Percentiles rank a stretch among this genome's conserved stretches.
Evolutionary conservation across 2,888 invertebrate genomes (phyloP).

Genomic region (Brenthis hecate): DNA sequence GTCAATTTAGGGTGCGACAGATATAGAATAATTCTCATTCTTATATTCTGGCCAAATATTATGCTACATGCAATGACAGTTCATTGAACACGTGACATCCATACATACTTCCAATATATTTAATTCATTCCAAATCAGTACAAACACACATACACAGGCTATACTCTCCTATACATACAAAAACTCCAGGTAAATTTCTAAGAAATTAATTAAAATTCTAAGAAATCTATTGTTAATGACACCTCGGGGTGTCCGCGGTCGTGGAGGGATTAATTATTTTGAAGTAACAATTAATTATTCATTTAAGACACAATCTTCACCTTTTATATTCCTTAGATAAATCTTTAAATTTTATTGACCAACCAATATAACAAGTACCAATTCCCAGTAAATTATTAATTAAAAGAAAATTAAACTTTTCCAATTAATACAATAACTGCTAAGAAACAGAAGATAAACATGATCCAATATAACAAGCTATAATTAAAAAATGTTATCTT

Average conservation of each 20-base stretch:
- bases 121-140: neutral
- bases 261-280: no score
- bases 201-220: no score
- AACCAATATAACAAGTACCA: neutral
- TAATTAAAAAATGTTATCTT: no score
- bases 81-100: conserved; percentile 15
- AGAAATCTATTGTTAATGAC: no score
- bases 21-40: conserved; percentile 11
- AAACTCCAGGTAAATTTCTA: no score
- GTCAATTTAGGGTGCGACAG: neutral
- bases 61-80: conserved; percentile 17
- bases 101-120: conserved; percentile 19
- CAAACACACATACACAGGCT: conserved; percentile 3
- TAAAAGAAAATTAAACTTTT: neutral
- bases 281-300: no score
- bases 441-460: no score
- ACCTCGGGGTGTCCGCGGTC: no score
- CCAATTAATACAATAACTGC: neutral
- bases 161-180: neutral
- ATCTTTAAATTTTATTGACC: no score
- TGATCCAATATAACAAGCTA: no score
- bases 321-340: neutral
- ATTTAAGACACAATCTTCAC: neutral
- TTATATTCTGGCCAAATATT: conserved; percentile 8
- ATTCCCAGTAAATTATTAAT: conserved; percentile 4